Conservation (phyloP, 2,888 invertebrate genomes). For the Plusia festucae region DNA sequence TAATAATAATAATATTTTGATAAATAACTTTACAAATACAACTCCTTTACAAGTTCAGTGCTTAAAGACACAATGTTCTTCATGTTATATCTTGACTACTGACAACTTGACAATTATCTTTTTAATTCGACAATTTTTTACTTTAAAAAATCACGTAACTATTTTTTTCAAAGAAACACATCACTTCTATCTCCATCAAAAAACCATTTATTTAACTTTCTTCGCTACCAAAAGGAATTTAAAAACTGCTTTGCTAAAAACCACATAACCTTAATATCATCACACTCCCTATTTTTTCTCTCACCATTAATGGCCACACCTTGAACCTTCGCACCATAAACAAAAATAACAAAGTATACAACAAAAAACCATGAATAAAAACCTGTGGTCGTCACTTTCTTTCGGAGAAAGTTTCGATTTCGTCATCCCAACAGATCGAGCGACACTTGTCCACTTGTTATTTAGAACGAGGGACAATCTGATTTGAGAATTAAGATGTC, state of each 20-base stretch:
- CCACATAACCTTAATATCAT: not conserved
- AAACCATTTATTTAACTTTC: too few species aligned
- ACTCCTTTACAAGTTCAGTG: too few species aligned
- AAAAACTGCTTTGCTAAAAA: not conserved
- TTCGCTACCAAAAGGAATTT: too few species aligned
- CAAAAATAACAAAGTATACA: not conserved
- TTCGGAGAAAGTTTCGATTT: slow-evolving; percentile 1
- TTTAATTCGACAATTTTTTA: too few species aligned
- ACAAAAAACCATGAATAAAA: slow-evolving; percentile 1
- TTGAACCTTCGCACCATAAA: not conserved
- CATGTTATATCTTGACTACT: too few species aligned
- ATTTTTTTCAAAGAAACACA: too few species aligned
- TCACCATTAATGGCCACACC: not conserved
- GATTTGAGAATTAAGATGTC: not conserved
- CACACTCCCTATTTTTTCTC: not conserved
- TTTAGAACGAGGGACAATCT: not conserved
- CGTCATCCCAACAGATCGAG: not conserved
- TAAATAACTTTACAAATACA: too few species aligned
- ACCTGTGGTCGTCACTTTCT: not conserved
- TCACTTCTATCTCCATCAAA: too few species aligned
- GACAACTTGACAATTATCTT: too few species aligned
- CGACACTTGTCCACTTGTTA: not conserved
- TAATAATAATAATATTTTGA: too few species aligned
- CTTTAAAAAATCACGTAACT: too few species aligned
- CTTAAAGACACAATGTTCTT: too few species aligned